Evolutionary conservation across 2,113 vertebrate genomes (phyloP).

Genomic region (Mus spicilegus): DNA sequence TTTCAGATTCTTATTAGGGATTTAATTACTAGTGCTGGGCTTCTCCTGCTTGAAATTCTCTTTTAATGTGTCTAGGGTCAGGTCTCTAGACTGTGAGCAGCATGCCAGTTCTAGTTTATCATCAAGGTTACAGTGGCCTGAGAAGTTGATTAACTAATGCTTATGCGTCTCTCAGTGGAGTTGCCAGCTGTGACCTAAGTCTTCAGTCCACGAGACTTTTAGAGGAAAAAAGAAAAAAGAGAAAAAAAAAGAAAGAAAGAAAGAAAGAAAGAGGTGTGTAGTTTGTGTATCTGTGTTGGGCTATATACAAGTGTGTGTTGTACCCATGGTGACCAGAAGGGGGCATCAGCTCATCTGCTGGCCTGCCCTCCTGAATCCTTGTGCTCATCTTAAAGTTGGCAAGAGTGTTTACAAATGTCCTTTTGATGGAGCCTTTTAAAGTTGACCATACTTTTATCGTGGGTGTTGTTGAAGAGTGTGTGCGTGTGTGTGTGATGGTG

Average conservation of each 20-base stretch:
- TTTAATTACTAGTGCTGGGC: background rate
- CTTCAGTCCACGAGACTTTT: too few species aligned
- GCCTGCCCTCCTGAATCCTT: background rate
- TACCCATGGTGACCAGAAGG: too few species aligned
- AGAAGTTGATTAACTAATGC: background rate
- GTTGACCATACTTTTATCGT: conserved; percentile 49
- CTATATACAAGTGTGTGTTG: too few species aligned
- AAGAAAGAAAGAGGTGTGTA: too few species aligned
- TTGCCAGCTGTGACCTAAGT: too few species aligned
- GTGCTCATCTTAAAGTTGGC: background rate
- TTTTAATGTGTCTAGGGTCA: background rate
- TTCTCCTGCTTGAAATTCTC: conserved; percentile 8
- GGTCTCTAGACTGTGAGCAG: background rate
- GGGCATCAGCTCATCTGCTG: background rate
- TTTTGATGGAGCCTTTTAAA: conserved; percentile 19
- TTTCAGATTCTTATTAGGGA: fast-evolving
- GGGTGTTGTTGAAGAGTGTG: conserved; percentile 1
- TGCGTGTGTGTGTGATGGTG: background rate
- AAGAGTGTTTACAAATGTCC: background rate
- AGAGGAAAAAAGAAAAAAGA: too few species aligned
- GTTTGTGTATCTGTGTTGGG: too few species aligned
- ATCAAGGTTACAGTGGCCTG: background rate
- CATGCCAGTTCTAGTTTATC: background rate
- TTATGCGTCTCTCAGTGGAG: too few species aligned
- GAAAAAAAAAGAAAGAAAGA: too few species aligned